Evolutionary conservation across 2,888 invertebrate genomes (phyloP), one percentile per base, ranked within the genome.

Genomic region (Acanthopleura granulata): DNA sequence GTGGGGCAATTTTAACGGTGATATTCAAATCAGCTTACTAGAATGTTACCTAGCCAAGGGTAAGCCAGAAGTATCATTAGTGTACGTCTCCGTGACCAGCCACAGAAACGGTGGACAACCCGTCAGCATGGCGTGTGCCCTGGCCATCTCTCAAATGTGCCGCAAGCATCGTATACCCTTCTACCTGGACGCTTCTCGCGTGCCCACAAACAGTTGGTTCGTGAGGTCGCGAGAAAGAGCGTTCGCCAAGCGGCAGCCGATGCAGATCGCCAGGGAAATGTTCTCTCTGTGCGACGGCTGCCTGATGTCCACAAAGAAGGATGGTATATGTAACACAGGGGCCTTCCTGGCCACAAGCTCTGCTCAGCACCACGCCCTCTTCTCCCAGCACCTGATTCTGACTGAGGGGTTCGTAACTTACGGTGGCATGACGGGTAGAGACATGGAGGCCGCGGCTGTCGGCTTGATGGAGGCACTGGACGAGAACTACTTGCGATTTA

Each of bases 281-380:
- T 78, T 78, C 27, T 22, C 66, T 14, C 61, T 70, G 18, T 76
- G 73, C 50, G 78, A 76, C 57, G 76, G 74, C 16, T 25, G 62
- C 22, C 16, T 27, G 4, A 70, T 78, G 57, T 76, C 76, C 15
- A 50, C 74, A 0, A 78, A 78, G 22, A 78, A 78, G 62, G 76
- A 78, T 49, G 78, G 78, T 25, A n/a, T 76, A n/a, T 61, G 72
- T 50, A 78, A 78, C 50, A 50, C 49, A 14, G 78, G 78, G 1
- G 78, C 75, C 16, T 73, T 78, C 61, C 62, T 69, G 25, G 62
- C 72, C 16, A 72, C 66, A 11, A 62, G 51, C 18, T 49, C 66
- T 27, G 18, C 70, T 15, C 25, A 57, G 0, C 18, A 75, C 15
- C 73, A 49, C 4, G 27, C n/a, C 16, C 57, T 25, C 16, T 25